phyloP scores from a whole-genome alignment of 2,797 vertebrate genomes.

The Pelobates cultripes region DNA sequence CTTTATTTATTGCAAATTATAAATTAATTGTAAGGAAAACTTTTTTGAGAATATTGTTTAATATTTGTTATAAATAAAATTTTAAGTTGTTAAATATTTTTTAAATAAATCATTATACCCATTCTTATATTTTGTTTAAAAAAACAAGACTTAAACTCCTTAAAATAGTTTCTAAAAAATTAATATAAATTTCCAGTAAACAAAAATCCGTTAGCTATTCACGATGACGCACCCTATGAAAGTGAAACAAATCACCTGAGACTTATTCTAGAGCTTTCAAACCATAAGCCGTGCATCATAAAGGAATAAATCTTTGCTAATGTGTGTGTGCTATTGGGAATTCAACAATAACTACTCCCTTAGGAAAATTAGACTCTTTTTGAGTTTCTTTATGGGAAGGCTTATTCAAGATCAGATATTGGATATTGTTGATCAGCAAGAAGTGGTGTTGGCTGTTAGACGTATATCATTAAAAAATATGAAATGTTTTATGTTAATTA shows the following conservation, averaged over 20 bases:
- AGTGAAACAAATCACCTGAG: slow-evolving; percentile 45
- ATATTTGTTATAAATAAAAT: too few relatives aligned
- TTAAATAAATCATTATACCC: too few relatives aligned
- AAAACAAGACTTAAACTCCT: slow-evolving; percentile 28
- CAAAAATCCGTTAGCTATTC: slow-evolving; percentile 34
- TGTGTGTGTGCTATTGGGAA: slow-evolving; percentile 53
- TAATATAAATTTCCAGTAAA: slow-evolving; percentile 53
- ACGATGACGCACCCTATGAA: slow-evolving; percentile 44
- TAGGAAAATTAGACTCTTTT: slow-evolving; percentile 50
- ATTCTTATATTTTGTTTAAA: too few relatives aligned
- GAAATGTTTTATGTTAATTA: not conserved
- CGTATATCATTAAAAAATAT: not conserved
- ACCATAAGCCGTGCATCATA: slow-evolving; percentile 49
- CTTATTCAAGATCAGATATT: slow-evolving; percentile 37
- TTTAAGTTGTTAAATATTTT: too few relatives aligned
- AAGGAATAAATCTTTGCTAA: slow-evolving; percentile 53
- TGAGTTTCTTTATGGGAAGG: slow-evolving; percentile 49
- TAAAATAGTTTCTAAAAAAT: slow-evolving; percentile 39
- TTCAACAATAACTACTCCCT: slow-evolving; percentile 50
- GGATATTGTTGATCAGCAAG: slow-evolving; percentile 27
- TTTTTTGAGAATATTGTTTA: too few relatives aligned
- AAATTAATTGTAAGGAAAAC: too few relatives aligned
- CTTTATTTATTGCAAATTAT: too few relatives aligned
- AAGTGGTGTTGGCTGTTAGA: slow-evolving; percentile 12
- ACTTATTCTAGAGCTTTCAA: slow-evolving; percentile 52